Base-by-base conservation (phyloP, 2,113 vertebrate species). In the Motacilla tschutschensis region DNA sequence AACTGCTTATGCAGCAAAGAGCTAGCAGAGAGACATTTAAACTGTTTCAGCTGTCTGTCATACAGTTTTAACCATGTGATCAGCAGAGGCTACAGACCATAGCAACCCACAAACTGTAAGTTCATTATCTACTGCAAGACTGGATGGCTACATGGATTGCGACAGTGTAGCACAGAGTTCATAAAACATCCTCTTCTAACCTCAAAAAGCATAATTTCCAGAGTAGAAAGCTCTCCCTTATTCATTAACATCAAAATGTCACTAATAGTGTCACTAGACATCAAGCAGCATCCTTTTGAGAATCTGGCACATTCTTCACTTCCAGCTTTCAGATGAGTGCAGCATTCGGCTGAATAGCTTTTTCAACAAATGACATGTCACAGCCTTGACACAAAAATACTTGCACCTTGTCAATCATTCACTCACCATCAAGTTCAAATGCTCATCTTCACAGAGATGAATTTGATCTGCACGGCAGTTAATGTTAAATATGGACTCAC, bases 341-440 rank as follows among this genome's bases (percentile, higher is more conserved):
- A 80, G 85, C 85, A 63, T 79, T 92, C 76, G 19, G 65, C 74
- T 79, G 87, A 92, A 91, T 79, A 93, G 89, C 91, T 89, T 89
- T 94, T 93, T 67, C 89, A 91, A 86, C 79, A 95, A 94, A 94
- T 92, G 93, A 91, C 92, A 91, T 83, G 89, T 92, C 92, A 94
- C 58, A 92, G 92, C 85, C 92, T 89, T 93, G 91, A 93, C 85
- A 91, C 67, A 92, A 89, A 88, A 94, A 95, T 89, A 81, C 92
- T 94, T 88, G 83, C 91, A 91, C 89, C 89, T 88, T 86, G 91
- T 92, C 94, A 95, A 88, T 93, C 94, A 95, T 79, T 94, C 85
- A 80, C 77, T 94, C 74, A 43, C 77, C 85, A 87, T 88, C 88
- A 84, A 86, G 91, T 89, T 92, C 92, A 91, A 89, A 83, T 60